A percentile compares a stretch with the other conserved stretches of the same genome.
Conservation (phyloP, 2,888 invertebrate genomes). For the Deilephila elpenor region DNA sequence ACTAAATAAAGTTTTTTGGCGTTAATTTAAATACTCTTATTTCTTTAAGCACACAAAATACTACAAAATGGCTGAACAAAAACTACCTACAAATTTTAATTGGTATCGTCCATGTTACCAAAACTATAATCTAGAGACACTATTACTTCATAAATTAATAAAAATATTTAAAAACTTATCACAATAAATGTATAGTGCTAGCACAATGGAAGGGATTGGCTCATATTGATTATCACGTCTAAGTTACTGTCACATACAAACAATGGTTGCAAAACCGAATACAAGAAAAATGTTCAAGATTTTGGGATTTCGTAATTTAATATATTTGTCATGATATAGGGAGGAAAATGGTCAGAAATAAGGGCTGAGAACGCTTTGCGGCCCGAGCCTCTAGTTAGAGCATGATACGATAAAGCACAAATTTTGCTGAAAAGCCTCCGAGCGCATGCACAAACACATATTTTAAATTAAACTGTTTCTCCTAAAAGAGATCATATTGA, state of each 20-base stretch:
- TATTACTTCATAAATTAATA: too few species aligned
- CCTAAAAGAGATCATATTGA: conserved; percentile 2
- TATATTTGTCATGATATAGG: not conserved
- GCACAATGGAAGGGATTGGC: not conserved
- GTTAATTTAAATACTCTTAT: too few species aligned
- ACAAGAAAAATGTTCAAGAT: too few species aligned
- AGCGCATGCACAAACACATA: conserved; percentile 12
- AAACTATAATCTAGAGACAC: too few species aligned
- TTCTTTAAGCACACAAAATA: too few species aligned
- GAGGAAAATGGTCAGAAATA: not conserved
- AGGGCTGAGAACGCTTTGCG: conserved; percentile 2
- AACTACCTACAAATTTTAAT: too few species aligned
- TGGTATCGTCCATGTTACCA: too few species aligned
- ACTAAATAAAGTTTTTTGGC: too few species aligned
- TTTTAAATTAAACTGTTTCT: not conserved
- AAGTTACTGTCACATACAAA: not conserved
- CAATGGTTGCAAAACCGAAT: too few species aligned
- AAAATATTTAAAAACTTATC: too few species aligned
- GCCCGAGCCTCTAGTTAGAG: not conserved
- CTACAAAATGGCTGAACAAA: too few species aligned
- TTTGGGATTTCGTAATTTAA: too few species aligned
- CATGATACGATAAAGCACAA: not conserved
- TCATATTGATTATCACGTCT: not conserved
- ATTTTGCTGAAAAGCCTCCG: not conserved
- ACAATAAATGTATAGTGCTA: not conserved